phyloP scores from a whole-genome alignment of 2,888 invertebrate species.

The Neoitamus cyanurus region DNA sequence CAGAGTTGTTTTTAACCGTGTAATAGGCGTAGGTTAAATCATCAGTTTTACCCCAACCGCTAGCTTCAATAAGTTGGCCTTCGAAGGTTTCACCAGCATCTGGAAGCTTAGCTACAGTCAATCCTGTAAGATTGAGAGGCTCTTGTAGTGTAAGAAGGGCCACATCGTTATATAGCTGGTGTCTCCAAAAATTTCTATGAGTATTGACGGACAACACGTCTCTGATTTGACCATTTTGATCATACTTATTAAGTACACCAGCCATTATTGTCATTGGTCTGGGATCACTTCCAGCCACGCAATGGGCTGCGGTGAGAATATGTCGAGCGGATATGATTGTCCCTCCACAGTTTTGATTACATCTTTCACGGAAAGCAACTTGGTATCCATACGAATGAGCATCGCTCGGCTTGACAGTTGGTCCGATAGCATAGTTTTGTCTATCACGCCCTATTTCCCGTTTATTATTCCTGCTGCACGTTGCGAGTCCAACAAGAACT shows the following conservation, averaged over 20 bases:
- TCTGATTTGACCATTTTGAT: background rate
- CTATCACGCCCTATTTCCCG: background rate
- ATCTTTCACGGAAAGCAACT: background rate
- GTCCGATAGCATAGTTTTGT: background rate
- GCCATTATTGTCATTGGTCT: background rate
- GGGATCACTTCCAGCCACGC: background rate
- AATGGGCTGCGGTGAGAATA: conserved; percentile 9
- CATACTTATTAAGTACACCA: background rate
- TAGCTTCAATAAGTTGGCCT: background rate
- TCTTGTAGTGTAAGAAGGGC: background rate
- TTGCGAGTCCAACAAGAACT: background rate
- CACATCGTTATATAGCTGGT: background rate
- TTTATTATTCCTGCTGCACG: background rate
- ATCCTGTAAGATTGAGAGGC: background rate
- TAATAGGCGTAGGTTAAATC: background rate
- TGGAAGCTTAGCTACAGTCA: background rate
- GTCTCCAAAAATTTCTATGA: background rate
- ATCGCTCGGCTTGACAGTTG: background rate
- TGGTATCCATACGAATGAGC: background rate
- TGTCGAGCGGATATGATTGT: background rate
- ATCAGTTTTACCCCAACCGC: background rate
- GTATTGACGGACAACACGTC: background rate
- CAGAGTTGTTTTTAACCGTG: background rate
- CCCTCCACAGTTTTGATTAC: background rate
- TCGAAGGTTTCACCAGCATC: background rate